These are phyloP conservation scores for Prunella himalayana DNA, from an alignment of 2,113 vertebrate genomes.

Conservation along the genomic window DNA sequence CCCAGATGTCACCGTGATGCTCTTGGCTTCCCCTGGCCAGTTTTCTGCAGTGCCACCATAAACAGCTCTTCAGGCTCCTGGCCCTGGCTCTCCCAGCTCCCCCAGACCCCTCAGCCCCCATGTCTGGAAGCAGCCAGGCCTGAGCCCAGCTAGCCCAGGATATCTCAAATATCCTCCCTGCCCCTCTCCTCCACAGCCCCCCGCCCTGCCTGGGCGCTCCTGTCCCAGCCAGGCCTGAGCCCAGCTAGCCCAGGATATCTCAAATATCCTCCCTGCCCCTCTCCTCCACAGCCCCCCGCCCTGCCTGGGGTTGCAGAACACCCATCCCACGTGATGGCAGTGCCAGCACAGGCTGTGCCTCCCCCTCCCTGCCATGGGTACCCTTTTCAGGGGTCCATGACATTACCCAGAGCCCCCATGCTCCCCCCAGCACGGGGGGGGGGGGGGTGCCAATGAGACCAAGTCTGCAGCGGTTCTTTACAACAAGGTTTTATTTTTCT, in stretches of 20 bases:
- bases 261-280: not conserved
- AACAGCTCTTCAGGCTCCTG: not conserved
- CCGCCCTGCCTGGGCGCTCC: not conserved
- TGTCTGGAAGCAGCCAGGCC: not conserved
- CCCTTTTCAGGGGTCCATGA: not conserved
- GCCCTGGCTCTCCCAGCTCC: too few species aligned
- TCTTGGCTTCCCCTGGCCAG: rapidly evolving
- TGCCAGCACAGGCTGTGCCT: not conserved
- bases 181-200: not conserved
- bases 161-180: not conserved
- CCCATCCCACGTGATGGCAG: rapidly evolving
- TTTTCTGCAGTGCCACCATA: not conserved
- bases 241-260: not conserved
- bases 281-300: not conserved
- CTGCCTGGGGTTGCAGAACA: not conserved
- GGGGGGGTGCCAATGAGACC: rapidly evolving
- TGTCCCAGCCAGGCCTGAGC: too few species aligned
- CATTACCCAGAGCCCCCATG: rapidly evolving
- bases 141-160: rapidly evolving
- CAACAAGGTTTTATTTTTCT: slow-evolving; percentile 77
- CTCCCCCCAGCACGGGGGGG: rapidly evolving
- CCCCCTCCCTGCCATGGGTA: not conserved
- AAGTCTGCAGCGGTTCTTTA: slow-evolving; percentile 35
- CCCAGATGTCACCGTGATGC: rapidly evolving
- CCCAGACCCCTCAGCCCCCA: rapidly evolving